Base-by-base conservation (phyloP, 2,888 invertebrate species). In the Cosmia trapezina region DNA sequence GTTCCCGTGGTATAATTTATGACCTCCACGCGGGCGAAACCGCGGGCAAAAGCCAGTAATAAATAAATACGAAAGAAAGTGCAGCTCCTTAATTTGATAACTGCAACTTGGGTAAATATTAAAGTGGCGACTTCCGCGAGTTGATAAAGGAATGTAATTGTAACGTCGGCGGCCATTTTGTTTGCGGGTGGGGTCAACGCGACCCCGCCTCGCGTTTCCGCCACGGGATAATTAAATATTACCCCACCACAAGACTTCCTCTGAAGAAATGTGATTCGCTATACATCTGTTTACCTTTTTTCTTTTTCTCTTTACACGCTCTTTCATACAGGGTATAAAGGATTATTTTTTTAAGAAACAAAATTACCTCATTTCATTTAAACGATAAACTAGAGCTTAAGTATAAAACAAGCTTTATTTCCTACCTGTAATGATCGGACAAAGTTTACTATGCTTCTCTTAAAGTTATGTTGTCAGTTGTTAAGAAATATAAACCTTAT, bases 191-290 rank as follows among this genome's bases (percentile, higher is more conserved):
- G 96, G 96, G 95, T 95, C 95, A 95, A 89, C 86, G 80, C 89
- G 95, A 95, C 93, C 94, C 96, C 96, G 96, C 96, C 96, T 95
- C 84, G 91, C 92, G 89, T 93, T 95, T 95, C 96, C 96, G 95
- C 92, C 80, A 90, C 89, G 86, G 93, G 91, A 95, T 95, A 96
- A 95, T 96, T 96, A 96, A 95, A 94, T 94, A 93, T 93, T 93
- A 93, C 95, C 95, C 95, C 94, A 94, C 95, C 91, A 93, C 89
- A 87, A 86, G 84, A 86, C 89, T 92, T 92, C 94, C 94, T 94
- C 91, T 92, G 87, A 91, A 90, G 88, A 90, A 91, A 89, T 91
- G 90, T 91, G 92, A 90, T 93, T 91, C 91, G 90, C 88, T 87
- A 80, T 91, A 90, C 88, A 88, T 86, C 84, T 88, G 84, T 87